Conservation (phyloP, 2,113 vertebrate species). For the Rhea americana region DNA sequence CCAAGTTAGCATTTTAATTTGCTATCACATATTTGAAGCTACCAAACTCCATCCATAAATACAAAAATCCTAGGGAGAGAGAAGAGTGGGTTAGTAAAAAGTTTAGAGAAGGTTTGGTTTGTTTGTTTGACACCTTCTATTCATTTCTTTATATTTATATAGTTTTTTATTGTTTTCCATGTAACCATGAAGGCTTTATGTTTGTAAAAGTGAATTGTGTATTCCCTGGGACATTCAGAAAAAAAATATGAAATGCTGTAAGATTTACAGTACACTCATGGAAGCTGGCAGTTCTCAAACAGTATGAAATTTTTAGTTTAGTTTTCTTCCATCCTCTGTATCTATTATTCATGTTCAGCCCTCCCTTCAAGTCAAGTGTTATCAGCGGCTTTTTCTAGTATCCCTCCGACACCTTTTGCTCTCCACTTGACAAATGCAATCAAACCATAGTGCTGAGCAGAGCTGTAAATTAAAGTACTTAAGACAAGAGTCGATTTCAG, state of each 20-base stretch:
- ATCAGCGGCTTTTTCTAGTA: not conserved
- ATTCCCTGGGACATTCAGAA: not conserved
- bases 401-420: not conserved
- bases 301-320: slow-evolving; percentile 5
- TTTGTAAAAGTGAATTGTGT: not conserved
- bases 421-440: slow-evolving; percentile 23
- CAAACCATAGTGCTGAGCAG: not conserved
- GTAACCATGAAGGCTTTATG: not conserved
- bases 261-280: not conserved
- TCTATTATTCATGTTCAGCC: not conserved
- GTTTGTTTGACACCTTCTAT: not conserved
- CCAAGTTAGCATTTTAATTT: not conserved
- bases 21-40: not conserved
- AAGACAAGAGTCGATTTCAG: not conserved
- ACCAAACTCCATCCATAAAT: not conserved
- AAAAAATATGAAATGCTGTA: not conserved
- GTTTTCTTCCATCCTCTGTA: not conserved
- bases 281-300: slow-evolving; percentile 31
- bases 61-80: not conserved
- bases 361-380: not conserved
- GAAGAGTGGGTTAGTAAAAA: not conserved
- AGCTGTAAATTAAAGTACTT: slow-evolving; percentile 16
- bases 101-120: not conserved
- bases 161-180: slow-evolving; percentile 20
- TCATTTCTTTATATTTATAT: not conserved